Conservation (phyloP, 2,113 vertebrate genomes). For the Gasterosteus nipponicus region DNA sequence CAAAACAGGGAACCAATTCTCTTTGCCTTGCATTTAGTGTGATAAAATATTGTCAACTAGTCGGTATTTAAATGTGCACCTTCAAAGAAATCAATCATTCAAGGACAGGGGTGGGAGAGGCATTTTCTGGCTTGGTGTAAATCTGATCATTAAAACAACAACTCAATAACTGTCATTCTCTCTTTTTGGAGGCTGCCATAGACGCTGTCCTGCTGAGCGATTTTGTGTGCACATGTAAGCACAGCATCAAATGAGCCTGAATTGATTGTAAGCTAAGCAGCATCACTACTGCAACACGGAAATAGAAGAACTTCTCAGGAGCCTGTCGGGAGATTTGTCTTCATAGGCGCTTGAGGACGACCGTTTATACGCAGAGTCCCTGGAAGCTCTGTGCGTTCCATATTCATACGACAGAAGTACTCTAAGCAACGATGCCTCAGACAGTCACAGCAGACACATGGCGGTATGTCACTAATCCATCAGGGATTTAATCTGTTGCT, state of each 20-base stretch:
- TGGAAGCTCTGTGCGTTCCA: conserved; percentile 21
- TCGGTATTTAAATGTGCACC: conserved; percentile 33
- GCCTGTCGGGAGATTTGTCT: conserved; percentile 19
- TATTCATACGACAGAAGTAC: conserved; percentile 14
- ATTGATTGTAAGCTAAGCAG: not conserved
- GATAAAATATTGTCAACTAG: conserved; percentile 1
- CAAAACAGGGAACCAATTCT: not conserved
- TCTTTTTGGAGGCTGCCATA: conserved; percentile 46
- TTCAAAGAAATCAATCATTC: conserved; percentile 45
- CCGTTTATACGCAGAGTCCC: conserved; percentile 1
- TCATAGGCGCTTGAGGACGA: not conserved
- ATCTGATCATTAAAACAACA: conserved; percentile 41
- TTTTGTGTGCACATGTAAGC: not conserved
- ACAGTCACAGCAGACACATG: conserved; percentile 18
- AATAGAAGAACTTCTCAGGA: not conserved
- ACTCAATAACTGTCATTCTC: conserved; percentile 34
- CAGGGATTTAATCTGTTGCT: conserved; percentile 25
- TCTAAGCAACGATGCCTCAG: conserved; percentile 16
- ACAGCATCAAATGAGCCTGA: not conserved
- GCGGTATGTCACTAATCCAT: conserved; percentile 15
- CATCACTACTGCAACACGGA: conserved; percentile 33
- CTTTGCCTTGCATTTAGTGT: conserved; percentile 14
- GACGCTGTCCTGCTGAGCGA: conserved; percentile 23
- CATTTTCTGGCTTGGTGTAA: conserved; percentile 32
- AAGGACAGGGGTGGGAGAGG: not conserved